phyloP scores from a whole-genome alignment of 2,113 vertebrate species.

The Genyomyrus donnyi region DNA sequence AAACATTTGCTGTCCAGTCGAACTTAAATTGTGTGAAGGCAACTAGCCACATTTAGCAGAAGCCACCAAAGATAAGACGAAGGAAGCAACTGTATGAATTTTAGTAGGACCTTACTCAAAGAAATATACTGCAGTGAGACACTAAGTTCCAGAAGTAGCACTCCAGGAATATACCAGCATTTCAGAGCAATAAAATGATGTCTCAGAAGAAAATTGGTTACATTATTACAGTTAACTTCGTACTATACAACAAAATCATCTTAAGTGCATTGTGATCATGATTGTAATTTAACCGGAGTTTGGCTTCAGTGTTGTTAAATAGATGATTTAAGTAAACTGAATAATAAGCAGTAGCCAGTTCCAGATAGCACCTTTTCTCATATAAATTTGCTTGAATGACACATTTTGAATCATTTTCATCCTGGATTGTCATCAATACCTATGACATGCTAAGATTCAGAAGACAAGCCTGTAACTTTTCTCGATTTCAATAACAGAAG shows the following conservation, averaged over 20 bases:
- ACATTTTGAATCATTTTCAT: not conserved
- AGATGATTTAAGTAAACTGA: not conserved
- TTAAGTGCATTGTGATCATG: not conserved
- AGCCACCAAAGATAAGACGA: not conserved
- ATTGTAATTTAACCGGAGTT: not conserved
- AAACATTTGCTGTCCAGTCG: slow-evolving; percentile 23
- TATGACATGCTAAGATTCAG: not conserved
- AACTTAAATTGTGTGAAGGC: not conserved
- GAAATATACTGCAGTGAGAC: slow-evolving; percentile 28
- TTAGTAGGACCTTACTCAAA: slow-evolving; percentile 13
- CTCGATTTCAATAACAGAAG: not conserved
- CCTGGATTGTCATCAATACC: not conserved
- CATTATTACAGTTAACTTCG: not conserved
- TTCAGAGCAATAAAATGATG: slow-evolving; percentile 1
- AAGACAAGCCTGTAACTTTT: not conserved
- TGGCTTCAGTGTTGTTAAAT: not conserved
- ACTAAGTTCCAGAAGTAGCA: slow-evolving; percentile 32
- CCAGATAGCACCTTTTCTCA: not conserved
- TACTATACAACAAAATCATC: not conserved
- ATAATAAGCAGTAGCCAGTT: not conserved
- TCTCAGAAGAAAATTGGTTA: not conserved
- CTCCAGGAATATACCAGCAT: not conserved
- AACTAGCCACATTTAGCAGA: not conserved
- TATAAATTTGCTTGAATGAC: not conserved
- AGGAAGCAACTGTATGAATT: slow-evolving; percentile 6